phyloP scores from a whole-genome alignment of 1,140 invertebrate genomes.

The Drosophila dunni region DNA sequence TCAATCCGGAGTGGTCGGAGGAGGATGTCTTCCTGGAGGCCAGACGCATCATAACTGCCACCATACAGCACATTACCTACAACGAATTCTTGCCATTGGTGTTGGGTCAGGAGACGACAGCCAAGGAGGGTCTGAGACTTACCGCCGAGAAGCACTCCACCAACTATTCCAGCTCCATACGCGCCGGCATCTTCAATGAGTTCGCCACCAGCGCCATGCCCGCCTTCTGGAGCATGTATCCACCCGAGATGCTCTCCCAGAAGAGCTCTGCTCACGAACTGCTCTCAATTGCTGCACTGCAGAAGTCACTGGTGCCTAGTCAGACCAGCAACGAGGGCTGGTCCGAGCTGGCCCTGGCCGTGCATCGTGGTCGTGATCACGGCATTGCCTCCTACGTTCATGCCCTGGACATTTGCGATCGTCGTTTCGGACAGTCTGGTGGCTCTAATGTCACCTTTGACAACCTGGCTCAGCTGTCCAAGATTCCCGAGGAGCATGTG shows the following conservation, averaged over 20 bases:
- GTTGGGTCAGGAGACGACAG: slow-evolving; percentile 86
- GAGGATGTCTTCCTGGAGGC: slow-evolving; percentile 92
- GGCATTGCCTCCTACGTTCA: slow-evolving; percentile 94
- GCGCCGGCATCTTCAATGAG: slow-evolving; percentile 86
- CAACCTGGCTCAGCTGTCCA: slow-evolving; percentile 53
- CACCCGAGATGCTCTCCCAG: slow-evolving; percentile 83
- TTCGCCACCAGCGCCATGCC: slow-evolving; percentile 91
- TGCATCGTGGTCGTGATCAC: slow-evolving; percentile 94
- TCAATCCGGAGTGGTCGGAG: slow-evolving; percentile 95
- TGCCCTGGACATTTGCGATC: slow-evolving; percentile 87
- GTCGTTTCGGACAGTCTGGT: slow-evolving; percentile 84
- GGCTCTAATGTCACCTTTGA: slow-evolving; percentile 73
- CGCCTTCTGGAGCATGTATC: slow-evolving; percentile 91
- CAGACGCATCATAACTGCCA: slow-evolving; percentile 90
- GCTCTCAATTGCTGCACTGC: slow-evolving; percentile 85
- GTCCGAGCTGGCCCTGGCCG: slow-evolving; percentile 86
- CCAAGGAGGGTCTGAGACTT: slow-evolving; percentile 83
- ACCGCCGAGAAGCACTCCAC: slow-evolving; percentile 77
- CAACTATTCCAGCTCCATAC: slow-evolving; percentile 92
- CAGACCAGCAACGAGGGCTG: slow-evolving; percentile 80
- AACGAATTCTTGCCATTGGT: slow-evolving; percentile 94
- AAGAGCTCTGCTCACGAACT: slow-evolving; percentile 85
- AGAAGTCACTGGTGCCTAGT: slow-evolving; percentile 83
- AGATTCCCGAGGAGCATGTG: slow-evolving; percentile 78
- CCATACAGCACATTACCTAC: slow-evolving; percentile 94